A percentile compares a stretch with the other conserved stretches of the same genome.
These are phyloP conservation scores for Turnix velox DNA, from an alignment of 2,113 vertebrate genomes.

Conservation along the genomic window DNA sequence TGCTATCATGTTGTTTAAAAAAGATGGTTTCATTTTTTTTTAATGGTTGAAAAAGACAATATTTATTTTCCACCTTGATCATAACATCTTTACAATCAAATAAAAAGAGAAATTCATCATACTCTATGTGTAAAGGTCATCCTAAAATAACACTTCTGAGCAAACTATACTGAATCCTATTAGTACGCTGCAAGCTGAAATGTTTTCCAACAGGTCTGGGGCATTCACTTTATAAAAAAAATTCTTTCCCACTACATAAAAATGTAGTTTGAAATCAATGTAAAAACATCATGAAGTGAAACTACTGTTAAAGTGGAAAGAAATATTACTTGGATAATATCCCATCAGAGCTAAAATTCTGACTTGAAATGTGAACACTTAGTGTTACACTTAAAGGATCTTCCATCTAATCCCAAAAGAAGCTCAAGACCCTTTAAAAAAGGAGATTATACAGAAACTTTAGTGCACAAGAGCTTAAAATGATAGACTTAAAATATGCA, in stretches of 20 bases:
- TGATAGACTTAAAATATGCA: background rate
- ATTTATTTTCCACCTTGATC: slow-evolving; percentile 62
- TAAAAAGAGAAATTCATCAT: slow-evolving; percentile 68
- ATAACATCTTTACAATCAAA: slow-evolving; percentile 65
- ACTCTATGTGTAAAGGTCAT: slow-evolving; percentile 57
- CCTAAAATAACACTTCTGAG: slow-evolving; percentile 62
- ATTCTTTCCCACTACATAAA: slow-evolving; percentile 29
- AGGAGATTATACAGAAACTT: background rate
- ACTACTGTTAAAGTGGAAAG: slow-evolving; percentile 13
- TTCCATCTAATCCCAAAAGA: background rate
- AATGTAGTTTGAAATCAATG: slow-evolving; percentile 43
- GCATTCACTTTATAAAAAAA: slow-evolving; percentile 21
- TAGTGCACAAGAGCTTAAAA: background rate
- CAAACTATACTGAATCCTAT: slow-evolving; percentile 23
- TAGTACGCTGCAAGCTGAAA: background rate
- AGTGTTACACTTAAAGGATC: background rate
- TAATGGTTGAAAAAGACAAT: slow-evolving; percentile 43
- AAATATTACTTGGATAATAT: slow-evolving; percentile 22
- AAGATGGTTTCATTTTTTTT: slow-evolving; percentile 40
- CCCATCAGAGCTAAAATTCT: background rate
- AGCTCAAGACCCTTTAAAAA: background rate
- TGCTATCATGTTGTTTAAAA: slow-evolving; percentile 15
- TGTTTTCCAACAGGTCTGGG: background rate
- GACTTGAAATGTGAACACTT: background rate
- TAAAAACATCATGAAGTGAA: slow-evolving; percentile 44